Conservation (phyloP, 2,888 invertebrate species). For the Cephalotes varians region DNA sequence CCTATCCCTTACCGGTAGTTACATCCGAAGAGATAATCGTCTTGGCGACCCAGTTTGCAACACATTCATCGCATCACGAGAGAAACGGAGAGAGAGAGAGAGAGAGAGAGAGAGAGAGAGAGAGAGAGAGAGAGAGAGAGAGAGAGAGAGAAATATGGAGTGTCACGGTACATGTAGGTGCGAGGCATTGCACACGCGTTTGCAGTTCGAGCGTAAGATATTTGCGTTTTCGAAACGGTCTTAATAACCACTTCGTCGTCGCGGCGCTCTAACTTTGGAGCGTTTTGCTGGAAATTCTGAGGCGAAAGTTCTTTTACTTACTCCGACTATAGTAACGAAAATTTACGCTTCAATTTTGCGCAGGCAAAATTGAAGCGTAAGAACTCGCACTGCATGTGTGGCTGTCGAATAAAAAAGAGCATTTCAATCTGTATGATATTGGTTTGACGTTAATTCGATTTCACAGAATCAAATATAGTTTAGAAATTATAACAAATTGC, state of each 20-base stretch:
- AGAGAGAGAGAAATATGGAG: background rate
- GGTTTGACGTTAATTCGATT: background rate
- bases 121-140: background rate
- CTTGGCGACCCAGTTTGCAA: conserved; percentile 67
- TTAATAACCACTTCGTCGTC: conserved; percentile 56
- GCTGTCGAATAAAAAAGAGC: background rate
- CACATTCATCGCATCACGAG: conserved; percentile 8
- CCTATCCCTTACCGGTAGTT: conserved; percentile 61
- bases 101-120: background rate
- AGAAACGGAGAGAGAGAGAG: background rate
- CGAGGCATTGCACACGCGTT: conserved; percentile 14
- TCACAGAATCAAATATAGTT: background rate
- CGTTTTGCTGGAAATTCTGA: conserved; percentile 56
- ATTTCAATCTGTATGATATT: background rate
- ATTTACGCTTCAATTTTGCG: too few relatives aligned
- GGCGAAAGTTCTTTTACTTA: conserved; percentile 47
- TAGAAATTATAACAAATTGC: background rate
- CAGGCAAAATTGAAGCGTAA: background rate
- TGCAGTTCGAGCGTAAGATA: conserved; percentile 11
- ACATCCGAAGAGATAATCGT: conserved; percentile 71
- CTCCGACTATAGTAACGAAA: conserved; percentile 42
- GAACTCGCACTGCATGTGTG: background rate
- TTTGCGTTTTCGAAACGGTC: conserved; percentile 55
- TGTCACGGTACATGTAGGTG: background rate
- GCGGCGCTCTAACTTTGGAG: conserved; percentile 45